Evolutionary conservation across 2,113 vertebrate genomes (phyloP).

Genomic region (Cephalopholis sonnerati): DNA sequence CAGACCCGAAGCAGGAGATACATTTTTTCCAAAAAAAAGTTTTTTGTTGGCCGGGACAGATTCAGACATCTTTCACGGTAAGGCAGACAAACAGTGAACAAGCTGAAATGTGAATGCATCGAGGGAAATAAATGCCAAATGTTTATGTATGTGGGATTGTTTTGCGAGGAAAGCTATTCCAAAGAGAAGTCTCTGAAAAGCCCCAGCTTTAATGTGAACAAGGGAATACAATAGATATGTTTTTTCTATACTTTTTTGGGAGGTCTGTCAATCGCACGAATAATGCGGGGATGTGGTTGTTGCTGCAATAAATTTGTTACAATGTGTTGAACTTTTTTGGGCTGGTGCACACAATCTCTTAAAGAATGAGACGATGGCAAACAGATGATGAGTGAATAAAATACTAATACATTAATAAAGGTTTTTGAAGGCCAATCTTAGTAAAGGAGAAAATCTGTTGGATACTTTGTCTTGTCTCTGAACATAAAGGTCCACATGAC

Average conservation of each 20-base stretch:
- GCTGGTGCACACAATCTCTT: neutral
- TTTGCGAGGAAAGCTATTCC: neutral
- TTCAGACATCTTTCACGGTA: slow-evolving; percentile 6
- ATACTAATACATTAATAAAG: neutral
- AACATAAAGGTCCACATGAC: slow-evolving; percentile 47
- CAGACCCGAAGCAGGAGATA: slow-evolving; percentile 11
- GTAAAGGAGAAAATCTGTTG: neutral
- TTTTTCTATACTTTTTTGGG: neutral
- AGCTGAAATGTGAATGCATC: slow-evolving; percentile 4
- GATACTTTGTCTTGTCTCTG: slow-evolving; percentile 38
- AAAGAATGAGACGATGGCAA: slow-evolving; percentile 18
- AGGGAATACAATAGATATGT: neutral
- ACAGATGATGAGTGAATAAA: slow-evolving; percentile 8
- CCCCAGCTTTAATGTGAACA: neutral
- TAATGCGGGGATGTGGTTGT: neutral
- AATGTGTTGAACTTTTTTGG: neutral
- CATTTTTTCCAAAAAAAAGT: neutral
- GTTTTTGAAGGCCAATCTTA: slow-evolving; percentile 13
- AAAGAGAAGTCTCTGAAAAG: neutral
- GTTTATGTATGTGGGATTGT: neutral
- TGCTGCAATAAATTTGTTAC: neutral
- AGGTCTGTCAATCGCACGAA: neutral
- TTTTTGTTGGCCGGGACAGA: slow-evolving; percentile 23
- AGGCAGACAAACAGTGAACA: slow-evolving; percentile 18
- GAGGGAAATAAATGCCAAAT: neutral